Evolutionary conservation across 2,113 vertebrate species (phyloP), one percentile per base, ranked within the genome.

Genomic region (Megaleporinus macrocephalus): DNA sequence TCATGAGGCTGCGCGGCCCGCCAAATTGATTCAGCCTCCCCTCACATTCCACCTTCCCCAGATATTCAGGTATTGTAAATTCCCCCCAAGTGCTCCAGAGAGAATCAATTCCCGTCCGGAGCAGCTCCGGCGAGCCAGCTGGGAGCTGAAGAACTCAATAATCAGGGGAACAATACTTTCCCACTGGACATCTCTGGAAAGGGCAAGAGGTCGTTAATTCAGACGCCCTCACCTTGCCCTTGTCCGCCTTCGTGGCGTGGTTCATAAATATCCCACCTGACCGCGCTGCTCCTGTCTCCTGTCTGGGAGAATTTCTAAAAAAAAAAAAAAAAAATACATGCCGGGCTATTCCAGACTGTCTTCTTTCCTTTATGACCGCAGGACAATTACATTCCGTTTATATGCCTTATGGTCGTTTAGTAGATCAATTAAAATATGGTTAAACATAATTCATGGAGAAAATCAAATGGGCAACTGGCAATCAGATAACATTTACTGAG

Each of bases 21-120:
- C 30, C 49, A 80, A 74, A 87, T 84, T 76, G 71, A 84, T 83
- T 83, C 78, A 75, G 69, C 73, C 66, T 57, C 41, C 49, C 44
- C 77, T 82, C 78, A 22, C 65, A 18, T 76, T 36, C 44, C 61
- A 73, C 63, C 72, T 44, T 74, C 65, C n/a, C 66, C 47, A 26
- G n/a, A 18, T 55, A 29, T 68, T 80, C 53, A 33, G 33, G 53
- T 6, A 27, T 76, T 71, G 76, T 74, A 83, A 86, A 69, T 30
- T 69, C 65, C 55, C 66, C 57, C 65, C 14, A 13, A 65, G 20
- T n/a, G 22, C 72, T 70, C 20, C 68, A 61, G 33, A 30, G 71
- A 66, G 47, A 78, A 86, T 81, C 74, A 76, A 78, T 76, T 74
- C 70, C 53, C 16, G 13, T 53, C 20, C 44, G 51, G 26, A 16